Evolutionary conservation across 2,888 invertebrate genomes (phyloP).

Genomic region (Xestia rhomboidea): DNA sequence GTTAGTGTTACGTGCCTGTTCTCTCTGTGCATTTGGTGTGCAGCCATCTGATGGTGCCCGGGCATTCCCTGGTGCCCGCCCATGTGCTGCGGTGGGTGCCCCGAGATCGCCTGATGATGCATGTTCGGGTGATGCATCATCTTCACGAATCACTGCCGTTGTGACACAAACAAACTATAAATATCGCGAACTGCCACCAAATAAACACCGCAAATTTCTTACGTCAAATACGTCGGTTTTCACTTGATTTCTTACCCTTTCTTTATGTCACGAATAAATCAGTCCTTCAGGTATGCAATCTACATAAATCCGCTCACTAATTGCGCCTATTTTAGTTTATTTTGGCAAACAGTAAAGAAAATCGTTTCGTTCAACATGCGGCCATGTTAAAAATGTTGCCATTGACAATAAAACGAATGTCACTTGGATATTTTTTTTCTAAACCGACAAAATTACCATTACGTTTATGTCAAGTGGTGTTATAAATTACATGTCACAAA

Average conservation of each 20-base stretch:
- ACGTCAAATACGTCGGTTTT: constrained; percentile 74
- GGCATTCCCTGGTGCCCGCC: constrained; percentile 86
- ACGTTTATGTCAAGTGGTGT: too few species aligned
- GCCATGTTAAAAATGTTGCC: constrained; percentile 93
- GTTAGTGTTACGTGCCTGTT: constrained; percentile 90
- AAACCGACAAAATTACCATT: constrained; percentile 23
- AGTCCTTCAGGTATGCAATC: constrained; percentile 78
- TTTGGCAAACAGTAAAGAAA: constrained; percentile 96
- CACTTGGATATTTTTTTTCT: background rate
- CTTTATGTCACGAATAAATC: constrained; percentile 75
- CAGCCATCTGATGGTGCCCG: constrained; percentile 92
- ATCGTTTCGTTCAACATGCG: constrained; percentile 95
- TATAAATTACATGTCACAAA: too few species aligned
- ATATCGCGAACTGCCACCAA: constrained; percentile 73
- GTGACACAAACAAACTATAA: constrained; percentile 83
- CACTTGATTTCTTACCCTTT: constrained; percentile 82
- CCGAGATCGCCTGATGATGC: constrained; percentile 90
- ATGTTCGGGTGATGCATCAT: constrained; percentile 91
- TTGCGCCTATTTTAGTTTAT: constrained; percentile 81
- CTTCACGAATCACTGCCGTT: constrained; percentile 80
- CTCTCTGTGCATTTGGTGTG: constrained; percentile 92
- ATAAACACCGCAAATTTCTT: constrained; percentile 83
- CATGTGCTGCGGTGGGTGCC: constrained; percentile 89
- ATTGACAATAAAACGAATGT: constrained; percentile 20
- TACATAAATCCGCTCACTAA: constrained; percentile 85